Percentiles rank a stretch among this genome's conserved stretches.
Evolutionary conservation across 2,888 invertebrate genomes (phyloP).

Genomic region (Brachynemurus nebulosus): DNA sequence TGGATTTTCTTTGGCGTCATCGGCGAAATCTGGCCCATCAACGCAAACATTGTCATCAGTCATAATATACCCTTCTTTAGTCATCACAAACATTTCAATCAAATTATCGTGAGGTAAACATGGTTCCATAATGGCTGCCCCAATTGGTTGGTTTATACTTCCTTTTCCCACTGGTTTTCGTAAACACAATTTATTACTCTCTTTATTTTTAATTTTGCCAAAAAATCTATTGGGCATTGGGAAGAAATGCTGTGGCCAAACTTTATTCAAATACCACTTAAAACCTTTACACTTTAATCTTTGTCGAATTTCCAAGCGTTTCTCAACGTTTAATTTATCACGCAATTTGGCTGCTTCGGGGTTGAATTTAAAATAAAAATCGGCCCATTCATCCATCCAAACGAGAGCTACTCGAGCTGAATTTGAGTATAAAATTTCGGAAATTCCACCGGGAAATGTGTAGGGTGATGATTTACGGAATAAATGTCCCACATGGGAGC

Average conservation of each 20-base stretch:
- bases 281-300: slow-evolving; percentile 70
- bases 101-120: slow-evolving; percentile 46
- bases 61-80: slow-evolving; percentile 58
- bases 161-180: slow-evolving; percentile 46
- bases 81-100: slow-evolving; percentile 59
- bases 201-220: slow-evolving; percentile 72
- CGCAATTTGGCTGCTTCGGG: slow-evolving; percentile 46
- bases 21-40: slow-evolving; percentile 46
- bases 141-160: slow-evolving; percentile 52
- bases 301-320: slow-evolving; percentile 52
- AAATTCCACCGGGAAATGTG: slow-evolving; percentile 84
- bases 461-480: slow-evolving; percentile 91
- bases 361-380: slow-evolving; percentile 81
- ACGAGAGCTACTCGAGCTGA: slow-evolving; percentile 85
- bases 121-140: slow-evolving; percentile 48
- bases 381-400: slow-evolving; percentile 97
- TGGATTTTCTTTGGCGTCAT: slow-evolving; percentile 25
- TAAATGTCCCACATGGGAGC: slow-evolving; percentile 87
- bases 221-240: slow-evolving; percentile 79
- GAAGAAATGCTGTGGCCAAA: slow-evolving; percentile 95
- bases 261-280: slow-evolving; percentile 82
- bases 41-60: slow-evolving; percentile 79
- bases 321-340: slow-evolving; percentile 45
- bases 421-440: slow-evolving; percentile 77
- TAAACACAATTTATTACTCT: slow-evolving; percentile 45